Conservation (phyloP, 2,113 vertebrate genomes). For the Cariama cristata region DNA sequence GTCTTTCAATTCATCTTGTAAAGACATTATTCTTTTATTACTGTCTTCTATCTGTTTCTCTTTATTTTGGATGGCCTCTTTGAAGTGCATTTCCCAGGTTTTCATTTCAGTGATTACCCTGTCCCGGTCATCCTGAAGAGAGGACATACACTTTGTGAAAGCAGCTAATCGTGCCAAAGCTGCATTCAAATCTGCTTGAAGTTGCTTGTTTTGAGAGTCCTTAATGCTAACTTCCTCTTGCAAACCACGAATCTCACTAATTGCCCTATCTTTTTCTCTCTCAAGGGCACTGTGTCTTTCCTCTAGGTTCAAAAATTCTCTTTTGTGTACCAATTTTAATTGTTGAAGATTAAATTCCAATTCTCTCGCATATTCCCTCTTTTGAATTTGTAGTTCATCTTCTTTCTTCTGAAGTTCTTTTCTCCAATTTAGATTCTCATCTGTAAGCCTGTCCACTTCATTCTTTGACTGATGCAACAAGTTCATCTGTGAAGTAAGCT, state of each 20-base stretch:
- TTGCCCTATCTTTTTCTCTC: constrained; percentile 61
- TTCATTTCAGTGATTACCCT: constrained; percentile 69
- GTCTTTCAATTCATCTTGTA: constrained; percentile 77
- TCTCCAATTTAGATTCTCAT: constrained; percentile 74
- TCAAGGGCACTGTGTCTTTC: constrained; percentile 66
- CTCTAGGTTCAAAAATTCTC: constrained; percentile 71
- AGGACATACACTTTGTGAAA: constrained; percentile 72
- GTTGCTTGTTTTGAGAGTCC: constrained; percentile 74
- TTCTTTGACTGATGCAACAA: constrained; percentile 69
- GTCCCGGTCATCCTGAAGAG: constrained; percentile 74
- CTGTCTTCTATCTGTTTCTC: constrained; percentile 82
- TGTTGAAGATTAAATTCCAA: constrained; percentile 59
- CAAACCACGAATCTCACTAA: constrained; percentile 60
- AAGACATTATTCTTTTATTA: constrained; percentile 71
- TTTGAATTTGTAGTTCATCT: constrained; percentile 48
- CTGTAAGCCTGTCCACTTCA: constrained; percentile 55
- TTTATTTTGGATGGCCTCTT: constrained; percentile 80
- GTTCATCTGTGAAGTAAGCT: constrained; percentile 59
- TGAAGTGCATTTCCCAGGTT: constrained; percentile 78
- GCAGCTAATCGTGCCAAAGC: constrained; percentile 76
- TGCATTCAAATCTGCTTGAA: constrained; percentile 76
- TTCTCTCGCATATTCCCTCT: constrained; percentile 27
- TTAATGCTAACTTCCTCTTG: constrained; percentile 64
- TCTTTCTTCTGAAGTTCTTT: constrained; percentile 66
- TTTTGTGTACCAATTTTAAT: constrained; percentile 56